Base-by-base conservation (phyloP, 2,888 invertebrate species). In the Aphodius granarius region DNA sequence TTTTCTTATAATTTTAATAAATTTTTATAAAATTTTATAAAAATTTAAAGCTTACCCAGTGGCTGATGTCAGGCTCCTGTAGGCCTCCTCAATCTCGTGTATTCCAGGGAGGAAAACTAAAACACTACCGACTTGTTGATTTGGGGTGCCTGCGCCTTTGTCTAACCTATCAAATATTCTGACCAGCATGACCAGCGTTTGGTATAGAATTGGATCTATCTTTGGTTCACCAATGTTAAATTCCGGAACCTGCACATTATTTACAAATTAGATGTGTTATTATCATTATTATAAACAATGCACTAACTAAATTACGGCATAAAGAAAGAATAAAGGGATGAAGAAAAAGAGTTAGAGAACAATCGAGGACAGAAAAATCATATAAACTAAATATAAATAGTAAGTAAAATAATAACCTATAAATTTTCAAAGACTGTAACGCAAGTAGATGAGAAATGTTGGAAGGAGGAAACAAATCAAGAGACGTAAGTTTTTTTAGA, bases 71-170 rank as follows among this genome's bases (percentile, higher is more conserved):
- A 91, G 81, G 3, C 84, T 80, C 66, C 85, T 88, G 82, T 91
- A 90, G 82, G 94, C 88, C 74, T 92, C 91, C 83, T 95, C 94
- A 76, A 97, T 97, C 89, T 97, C 97, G 81, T 91, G 88, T 73
- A 96, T 91, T 68, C 97, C 98, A 0, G 98, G 98, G 79, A 98
- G 86, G 86, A 98, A 98, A 73, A 97, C 91, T 0, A 98, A 89
- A 18, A 97, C 94, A 1, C 95, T 94, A 75, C 91, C 90, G 22
- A 84, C 80, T 1, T 79, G 79, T 63, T 81, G 71, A 13, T 75
- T 73, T 19, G 81, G 80, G 0, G 81, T 83, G 5, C 73, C 70
- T 0, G 76, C 73, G 65, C 84, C 82, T 68, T 84, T 84, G 81
- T 93, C 94, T 19, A 94, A 87, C 3, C 85, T 86, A 82, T 95